These are phyloP conservation scores for Anorthoa munda DNA, from an alignment of 2,888 invertebrate species.

Conservation along the genomic window DNA sequence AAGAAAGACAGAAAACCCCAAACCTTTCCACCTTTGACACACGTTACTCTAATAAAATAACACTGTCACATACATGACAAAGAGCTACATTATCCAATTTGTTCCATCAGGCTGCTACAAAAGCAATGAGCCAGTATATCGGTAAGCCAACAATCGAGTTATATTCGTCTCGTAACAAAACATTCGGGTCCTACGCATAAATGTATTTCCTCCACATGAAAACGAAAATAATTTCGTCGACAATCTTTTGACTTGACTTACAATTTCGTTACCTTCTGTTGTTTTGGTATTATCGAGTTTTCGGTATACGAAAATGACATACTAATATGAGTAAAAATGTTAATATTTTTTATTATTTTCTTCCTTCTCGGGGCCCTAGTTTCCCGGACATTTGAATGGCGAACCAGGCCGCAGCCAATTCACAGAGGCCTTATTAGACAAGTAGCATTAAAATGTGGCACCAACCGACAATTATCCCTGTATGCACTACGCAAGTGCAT, in stretches of 20 bases:
- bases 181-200: constrained; percentile 47
- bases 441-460: too few species aligned
- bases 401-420: too few species aligned
- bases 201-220: constrained; percentile 45
- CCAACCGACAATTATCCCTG: too few species aligned
- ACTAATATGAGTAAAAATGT: too few species aligned
- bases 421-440: too few species aligned
- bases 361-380: too few species aligned
- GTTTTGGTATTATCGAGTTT: constrained; percentile 46
- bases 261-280: constrained; percentile 58
- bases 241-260: constrained; percentile 57
- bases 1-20: constrained; percentile 19
- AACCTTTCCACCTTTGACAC: constrained; percentile 48
- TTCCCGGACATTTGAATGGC: background rate
- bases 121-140: constrained; percentile 81
- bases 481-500: too few species aligned
- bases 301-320: background rate
- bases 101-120: constrained; percentile 72
- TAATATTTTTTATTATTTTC: too few species aligned
- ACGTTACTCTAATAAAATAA: constrained; percentile 63
- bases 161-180: constrained; percentile 54
- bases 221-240: constrained; percentile 60
- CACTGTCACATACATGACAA: constrained; percentile 56
- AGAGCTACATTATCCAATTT: constrained; percentile 81
- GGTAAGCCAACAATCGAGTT: constrained; percentile 75